Percentiles rank a stretch among this genome's conserved stretches.
Evolutionary conservation across 1,140 invertebrate genomes (phyloP).

Genomic region (Pachyrhynchus sulphureomaculatus): DNA sequence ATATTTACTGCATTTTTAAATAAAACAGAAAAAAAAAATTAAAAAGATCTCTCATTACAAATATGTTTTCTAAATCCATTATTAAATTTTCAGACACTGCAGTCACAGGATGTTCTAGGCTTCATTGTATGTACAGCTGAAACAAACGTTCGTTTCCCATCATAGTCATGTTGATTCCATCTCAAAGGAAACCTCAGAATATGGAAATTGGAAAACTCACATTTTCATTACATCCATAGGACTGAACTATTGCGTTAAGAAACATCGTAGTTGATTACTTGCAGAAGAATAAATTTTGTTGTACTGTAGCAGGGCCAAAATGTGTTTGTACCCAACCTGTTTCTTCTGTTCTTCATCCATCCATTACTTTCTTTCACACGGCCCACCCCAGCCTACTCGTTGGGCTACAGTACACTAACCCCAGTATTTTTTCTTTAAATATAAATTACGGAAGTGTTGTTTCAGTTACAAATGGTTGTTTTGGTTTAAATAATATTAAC

Average conservation of each 20-base stretch:
- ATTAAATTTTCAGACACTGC: constrained; percentile 12
- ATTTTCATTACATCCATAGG: constrained; percentile 3
- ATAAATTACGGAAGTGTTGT: not conserved
- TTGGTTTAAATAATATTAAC: not conserved
- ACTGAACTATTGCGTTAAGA: not conserved
- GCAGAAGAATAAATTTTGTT: constrained; percentile 41
- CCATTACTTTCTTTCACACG: constrained; percentile 46
- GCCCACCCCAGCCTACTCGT: constrained; percentile 44
- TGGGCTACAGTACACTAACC: constrained; percentile 51
- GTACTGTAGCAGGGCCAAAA: constrained; percentile 51
- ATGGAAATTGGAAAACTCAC: not conserved
- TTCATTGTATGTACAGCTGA: constrained; percentile 47
- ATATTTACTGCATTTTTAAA: not conserved
- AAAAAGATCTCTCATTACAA: not conserved
- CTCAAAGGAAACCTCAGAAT: not conserved
- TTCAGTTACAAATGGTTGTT: too few relatives aligned
- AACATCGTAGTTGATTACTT: not conserved
- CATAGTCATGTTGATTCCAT: constrained; percentile 23
- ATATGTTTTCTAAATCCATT: constrained; percentile 13
- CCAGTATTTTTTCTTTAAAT: not conserved
- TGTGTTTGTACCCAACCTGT: not conserved
- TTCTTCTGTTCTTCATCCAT: not conserved
- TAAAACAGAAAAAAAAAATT: not conserved
- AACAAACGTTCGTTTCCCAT: constrained; percentile 36
- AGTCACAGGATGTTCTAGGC: constrained; percentile 36